Base-by-base conservation (phyloP, 2,888 invertebrate species). In the Lasioglossum oenotherae region DNA sequence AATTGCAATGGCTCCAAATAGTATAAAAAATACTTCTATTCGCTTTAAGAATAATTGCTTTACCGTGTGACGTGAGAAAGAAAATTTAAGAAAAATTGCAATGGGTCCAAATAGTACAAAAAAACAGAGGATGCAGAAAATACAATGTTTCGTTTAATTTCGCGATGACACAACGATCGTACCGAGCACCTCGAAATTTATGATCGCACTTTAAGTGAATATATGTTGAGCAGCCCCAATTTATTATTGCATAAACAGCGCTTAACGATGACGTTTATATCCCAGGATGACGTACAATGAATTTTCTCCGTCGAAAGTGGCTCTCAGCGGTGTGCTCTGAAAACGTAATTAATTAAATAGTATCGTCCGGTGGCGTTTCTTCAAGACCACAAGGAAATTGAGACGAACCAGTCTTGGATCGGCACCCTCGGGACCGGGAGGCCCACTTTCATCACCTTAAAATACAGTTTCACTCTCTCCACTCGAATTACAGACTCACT, bases 391-490 rank as follows among this genome's bases (percentile, higher is more conserved):
- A 38, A 6, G 38, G 27, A 69, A 78, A 49, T 69, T 31, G 38
- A 19, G 27, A 8, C 14, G 76, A 80, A n/a, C 38, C 64, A 31
- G 67, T 76, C 69, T 19, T 35, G 60, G 57, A 81, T 84, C 73
- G 41, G 64, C 73, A 81, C 76, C 82, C 82, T 77, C 64, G n/a
- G 4, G 49, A 67, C 19, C 35, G 23, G 23, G 38, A 35, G 49
- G n/a, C 35, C 64, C 76, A 53, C 81, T 76, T 81, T 60, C 72
- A 23, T 77, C 73, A 27, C 76, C 41, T 77, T 82, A 82, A 81
- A 77, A 77, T 38, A 72, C 69, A 44, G 83, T 83, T 83, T 85
- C 83, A 64, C 84, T 83, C 84, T 83, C 79, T 79, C 84, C 80
- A 67, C 84, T 84, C 80, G 76, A 80, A 74, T 84, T 80, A 76